Evolutionary conservation across 2,888 invertebrate species (phyloP).

Genomic region (Lasioglossum leucozonium): DNA sequence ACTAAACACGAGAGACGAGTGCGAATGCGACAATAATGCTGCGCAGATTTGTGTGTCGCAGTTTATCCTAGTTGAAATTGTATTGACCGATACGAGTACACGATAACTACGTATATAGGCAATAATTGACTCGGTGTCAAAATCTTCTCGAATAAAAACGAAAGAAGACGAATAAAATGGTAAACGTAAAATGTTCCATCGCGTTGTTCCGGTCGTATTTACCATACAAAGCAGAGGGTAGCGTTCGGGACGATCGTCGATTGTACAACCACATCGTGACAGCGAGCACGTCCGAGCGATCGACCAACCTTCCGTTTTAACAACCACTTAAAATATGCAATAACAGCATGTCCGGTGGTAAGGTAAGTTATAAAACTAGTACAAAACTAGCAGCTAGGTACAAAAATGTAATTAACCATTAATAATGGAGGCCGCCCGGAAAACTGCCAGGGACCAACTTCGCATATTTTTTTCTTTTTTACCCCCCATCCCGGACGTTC

Average conservation of each 20-base stretch:
- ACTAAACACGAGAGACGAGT: background rate
- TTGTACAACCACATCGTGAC: constrained; percentile 35
- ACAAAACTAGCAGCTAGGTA: constrained; percentile 87
- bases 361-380: constrained; percentile 87
- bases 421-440: constrained; percentile 80
- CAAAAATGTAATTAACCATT: constrained; percentile 84
- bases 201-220: constrained; percentile 39
- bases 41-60: background rate
- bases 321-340: constrained; percentile 82
- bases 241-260: constrained; percentile 59
- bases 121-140: background rate
- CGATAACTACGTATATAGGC: background rate
- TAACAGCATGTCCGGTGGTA: constrained; percentile 81
- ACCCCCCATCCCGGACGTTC: constrained; percentile 28
- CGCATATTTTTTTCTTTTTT: constrained; percentile 41
- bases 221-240: constrained; percentile 71
- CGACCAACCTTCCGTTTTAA: constrained; percentile 76
- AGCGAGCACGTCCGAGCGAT: constrained; percentile 65
- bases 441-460: constrained; percentile 80
- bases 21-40: background rate
- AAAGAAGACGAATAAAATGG: background rate
- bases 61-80: background rate
- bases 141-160: background rate
- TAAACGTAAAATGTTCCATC: constrained; percentile 27
- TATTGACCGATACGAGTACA: background rate